Evolutionary conservation across 2,113 vertebrate species (phyloP).

Genomic region (Trichomycterus rosablanca): DNA sequence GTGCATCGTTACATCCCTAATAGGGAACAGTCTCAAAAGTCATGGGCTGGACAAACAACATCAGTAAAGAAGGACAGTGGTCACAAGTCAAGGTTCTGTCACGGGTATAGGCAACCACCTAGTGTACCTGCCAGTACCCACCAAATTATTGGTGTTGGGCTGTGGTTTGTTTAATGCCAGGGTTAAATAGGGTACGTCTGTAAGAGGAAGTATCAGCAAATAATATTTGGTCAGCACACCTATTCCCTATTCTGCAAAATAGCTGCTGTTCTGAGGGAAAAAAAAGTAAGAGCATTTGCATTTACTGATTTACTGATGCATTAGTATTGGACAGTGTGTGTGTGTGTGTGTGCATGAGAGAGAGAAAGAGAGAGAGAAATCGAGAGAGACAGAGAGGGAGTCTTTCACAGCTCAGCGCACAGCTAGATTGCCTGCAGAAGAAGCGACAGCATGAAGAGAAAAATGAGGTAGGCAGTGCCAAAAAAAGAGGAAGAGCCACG

Average conservation of each 20-base stretch:
- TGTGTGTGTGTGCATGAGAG: slow-evolving; percentile 43
- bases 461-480: slow-evolving; percentile 55
- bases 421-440: slow-evolving; percentile 60
- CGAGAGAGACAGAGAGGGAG: slow-evolving; percentile 45
- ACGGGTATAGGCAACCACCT: too few species aligned
- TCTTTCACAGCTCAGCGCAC: slow-evolving; percentile 63
- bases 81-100: too few species aligned
- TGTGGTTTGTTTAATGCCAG: not conserved
- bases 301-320: slow-evolving; percentile 36
- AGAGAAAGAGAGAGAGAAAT: slow-evolving; percentile 36
- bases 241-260: too few species aligned
- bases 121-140: too few species aligned
- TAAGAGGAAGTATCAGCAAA: not conserved
- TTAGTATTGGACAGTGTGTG: slow-evolving; percentile 12
- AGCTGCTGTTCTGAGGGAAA: slow-evolving; percentile 5
- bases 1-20: too few species aligned
- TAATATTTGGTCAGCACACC: slow-evolving; percentile 24
- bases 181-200: not conserved
- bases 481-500: slow-evolving; percentile 36
- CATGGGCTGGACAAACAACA: too few species aligned
- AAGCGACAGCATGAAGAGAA: slow-evolving; percentile 49
- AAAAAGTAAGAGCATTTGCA: slow-evolving; percentile 1
- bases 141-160: too few species aligned
- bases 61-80: too few species aligned
- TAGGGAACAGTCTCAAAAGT: too few species aligned